phyloP scores from a whole-genome alignment of 2,888 invertebrate species.

The Morinoia aosen region DNA sequence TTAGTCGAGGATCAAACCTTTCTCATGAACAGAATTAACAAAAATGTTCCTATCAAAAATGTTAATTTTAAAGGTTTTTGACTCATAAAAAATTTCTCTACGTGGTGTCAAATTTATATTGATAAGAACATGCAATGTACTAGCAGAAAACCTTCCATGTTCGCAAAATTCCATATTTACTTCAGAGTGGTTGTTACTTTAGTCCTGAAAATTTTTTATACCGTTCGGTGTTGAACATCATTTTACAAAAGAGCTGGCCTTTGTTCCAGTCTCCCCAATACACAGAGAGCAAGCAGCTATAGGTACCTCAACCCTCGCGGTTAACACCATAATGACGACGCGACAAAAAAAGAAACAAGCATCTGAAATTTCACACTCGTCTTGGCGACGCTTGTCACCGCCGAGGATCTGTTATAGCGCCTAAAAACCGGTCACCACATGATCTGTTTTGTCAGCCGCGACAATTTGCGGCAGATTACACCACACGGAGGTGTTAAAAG shows the following conservation, averaged over 20 bases:
- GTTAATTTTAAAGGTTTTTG: too few relatives aligned
- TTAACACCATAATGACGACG: neutral
- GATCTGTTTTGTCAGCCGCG: neutral
- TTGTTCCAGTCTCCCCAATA: neutral
- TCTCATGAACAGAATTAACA: too few relatives aligned
- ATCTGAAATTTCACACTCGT: constrained; percentile 8
- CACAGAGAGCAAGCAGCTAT: neutral
- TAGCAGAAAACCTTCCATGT: too few relatives aligned
- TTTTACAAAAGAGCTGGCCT: neutral
- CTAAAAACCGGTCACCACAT: neutral
- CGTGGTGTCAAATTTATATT: too few relatives aligned
- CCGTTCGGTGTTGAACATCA: too few relatives aligned
- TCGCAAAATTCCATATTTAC: too few relatives aligned
- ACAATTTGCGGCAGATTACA: constrained; percentile 8
- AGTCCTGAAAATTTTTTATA: too few relatives aligned
- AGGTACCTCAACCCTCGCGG: neutral
- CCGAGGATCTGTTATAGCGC: neutral
- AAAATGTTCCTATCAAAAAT: too few relatives aligned
- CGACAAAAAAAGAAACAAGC: neutral
- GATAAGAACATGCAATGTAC: too few relatives aligned
- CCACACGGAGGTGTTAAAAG: neutral
- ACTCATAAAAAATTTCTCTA: too few relatives aligned
- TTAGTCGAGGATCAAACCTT: too few relatives aligned
- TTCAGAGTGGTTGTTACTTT: too few relatives aligned
- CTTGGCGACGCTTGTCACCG: constrained; percentile 11